Evolutionary conservation across 2,888 invertebrate genomes (phyloP).

Genomic region (Agonopterix alstromeriana): DNA sequence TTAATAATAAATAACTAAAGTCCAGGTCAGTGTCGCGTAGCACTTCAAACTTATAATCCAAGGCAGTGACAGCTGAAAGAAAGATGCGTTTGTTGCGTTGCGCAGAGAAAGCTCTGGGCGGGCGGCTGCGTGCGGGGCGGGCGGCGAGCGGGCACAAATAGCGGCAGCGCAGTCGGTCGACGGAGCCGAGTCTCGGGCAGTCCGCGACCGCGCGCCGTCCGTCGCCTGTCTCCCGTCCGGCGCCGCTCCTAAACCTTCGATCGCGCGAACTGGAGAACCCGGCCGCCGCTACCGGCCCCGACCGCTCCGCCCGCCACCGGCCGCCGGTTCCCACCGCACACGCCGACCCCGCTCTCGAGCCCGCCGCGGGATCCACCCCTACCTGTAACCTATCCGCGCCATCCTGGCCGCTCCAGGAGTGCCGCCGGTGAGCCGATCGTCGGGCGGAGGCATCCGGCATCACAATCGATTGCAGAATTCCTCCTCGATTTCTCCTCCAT

Average conservation of each 20-base stretch:
- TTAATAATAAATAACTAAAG: too few species aligned
- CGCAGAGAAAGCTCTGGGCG: slow-evolving; percentile 68
- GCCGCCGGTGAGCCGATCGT: slow-evolving; percentile 26
- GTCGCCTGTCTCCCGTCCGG: slow-evolving; percentile 7
- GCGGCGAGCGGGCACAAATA: slow-evolving; percentile 62
- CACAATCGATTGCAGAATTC: slow-evolving; percentile 37
- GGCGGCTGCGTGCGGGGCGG: slow-evolving; percentile 46
- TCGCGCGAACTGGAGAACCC: not conserved
- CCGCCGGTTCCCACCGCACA: slow-evolving; percentile 5
- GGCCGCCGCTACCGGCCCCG: not conserved
- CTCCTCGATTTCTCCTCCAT: slow-evolving; percentile 30
- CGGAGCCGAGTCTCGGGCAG: slow-evolving; percentile 22
- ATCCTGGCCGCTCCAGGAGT: slow-evolving; percentile 30
- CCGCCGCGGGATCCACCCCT: too few species aligned
- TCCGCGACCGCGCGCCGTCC: slow-evolving; percentile 38
- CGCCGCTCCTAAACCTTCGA: slow-evolving; percentile 7
- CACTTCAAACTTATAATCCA: not conserved
- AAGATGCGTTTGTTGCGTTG: slow-evolving; percentile 56
- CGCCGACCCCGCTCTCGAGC: slow-evolving; percentile 1
- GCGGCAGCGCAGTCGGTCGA: slow-evolving; percentile 43
- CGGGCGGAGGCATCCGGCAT: slow-evolving; percentile 28
- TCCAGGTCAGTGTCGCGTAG: not conserved
- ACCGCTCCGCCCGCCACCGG: slow-evolving; percentile 9
- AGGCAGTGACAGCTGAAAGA: slow-evolving; percentile 19
- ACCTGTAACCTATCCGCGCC: slow-evolving; percentile 12